Conservation (phyloP, 2,797 vertebrate species). For the Numenius phaeopus region DNA sequence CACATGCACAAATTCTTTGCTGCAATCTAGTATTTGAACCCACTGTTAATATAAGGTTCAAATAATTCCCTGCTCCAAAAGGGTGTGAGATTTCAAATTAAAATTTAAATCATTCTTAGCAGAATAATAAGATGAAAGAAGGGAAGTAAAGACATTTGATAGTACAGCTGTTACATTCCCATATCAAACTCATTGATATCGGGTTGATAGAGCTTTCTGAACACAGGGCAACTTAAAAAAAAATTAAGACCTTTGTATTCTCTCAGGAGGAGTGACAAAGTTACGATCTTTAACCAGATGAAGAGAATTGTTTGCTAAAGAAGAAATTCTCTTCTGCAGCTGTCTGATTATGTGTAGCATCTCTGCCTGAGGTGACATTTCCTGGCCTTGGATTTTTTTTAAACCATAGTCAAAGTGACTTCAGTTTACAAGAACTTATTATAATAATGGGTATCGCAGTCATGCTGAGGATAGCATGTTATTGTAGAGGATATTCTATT, state of each 20-base stretch:
- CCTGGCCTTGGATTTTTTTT: slow-evolving; percentile 50
- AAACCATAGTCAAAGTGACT: not conserved
- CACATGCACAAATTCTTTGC: not conserved
- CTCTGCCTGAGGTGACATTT: slow-evolving; percentile 36
- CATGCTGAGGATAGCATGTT: not conserved
- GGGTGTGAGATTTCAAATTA: not conserved
- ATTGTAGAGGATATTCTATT: not conserved
- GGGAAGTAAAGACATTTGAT: not conserved
- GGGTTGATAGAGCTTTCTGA: not conserved
- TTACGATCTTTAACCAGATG: not conserved
- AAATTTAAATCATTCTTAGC: not conserved
- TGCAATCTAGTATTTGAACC: not conserved
- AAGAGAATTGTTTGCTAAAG: not conserved
- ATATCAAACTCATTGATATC: not conserved
- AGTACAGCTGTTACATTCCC: not conserved
- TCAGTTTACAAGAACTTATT: slow-evolving; percentile 18
- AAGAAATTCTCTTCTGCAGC: not conserved
- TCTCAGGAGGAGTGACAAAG: not conserved
- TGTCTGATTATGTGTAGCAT: not conserved
- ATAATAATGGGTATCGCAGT: not conserved
- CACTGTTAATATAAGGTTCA: not conserved
- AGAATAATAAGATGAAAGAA: not conserved
- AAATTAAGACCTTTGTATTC: not conserved
- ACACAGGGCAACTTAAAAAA: not conserved
- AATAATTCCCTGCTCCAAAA: not conserved